These are phyloP conservation scores for Arion vulgaris DNA, from an alignment of 1,140 invertebrate species.

Conservation along the genomic window DNA sequence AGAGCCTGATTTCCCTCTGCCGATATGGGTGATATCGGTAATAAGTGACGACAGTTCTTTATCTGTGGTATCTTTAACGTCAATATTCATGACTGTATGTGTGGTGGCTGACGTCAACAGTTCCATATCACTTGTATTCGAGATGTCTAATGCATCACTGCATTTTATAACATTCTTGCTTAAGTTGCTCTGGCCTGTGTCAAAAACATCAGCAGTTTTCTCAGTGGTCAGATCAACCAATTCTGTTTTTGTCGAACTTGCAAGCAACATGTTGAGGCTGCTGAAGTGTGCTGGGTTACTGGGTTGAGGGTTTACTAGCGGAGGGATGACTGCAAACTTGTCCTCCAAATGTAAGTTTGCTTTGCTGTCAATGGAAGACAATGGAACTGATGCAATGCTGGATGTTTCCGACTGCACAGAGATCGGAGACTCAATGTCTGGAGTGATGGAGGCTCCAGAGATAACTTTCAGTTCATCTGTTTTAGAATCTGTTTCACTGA, in stretches of 20 bases:
- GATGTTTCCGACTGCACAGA: conserved; percentile 34
- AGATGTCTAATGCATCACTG: not conserved
- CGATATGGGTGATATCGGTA: not conserved
- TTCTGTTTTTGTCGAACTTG: not conserved
- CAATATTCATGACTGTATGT: conserved; percentile 16
- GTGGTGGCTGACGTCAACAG: not conserved
- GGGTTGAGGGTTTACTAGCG: not conserved
- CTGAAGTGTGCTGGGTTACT: not conserved
- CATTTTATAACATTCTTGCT: not conserved
- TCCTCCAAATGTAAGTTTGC: not conserved
- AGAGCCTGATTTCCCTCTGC: not conserved
- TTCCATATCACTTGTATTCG: not conserved
- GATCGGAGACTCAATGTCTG: conserved; percentile 36
- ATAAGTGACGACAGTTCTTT: not conserved
- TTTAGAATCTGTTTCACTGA: not conserved
- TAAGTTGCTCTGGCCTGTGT: not conserved
- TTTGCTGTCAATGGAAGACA: conserved; percentile 36
- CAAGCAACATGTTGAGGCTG: not conserved
- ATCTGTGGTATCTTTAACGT: conserved; percentile 7
- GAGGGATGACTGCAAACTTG: not conserved
- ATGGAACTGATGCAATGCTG: conserved; percentile 23
- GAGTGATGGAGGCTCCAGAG: not conserved
- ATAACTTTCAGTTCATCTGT: conserved; percentile 3
- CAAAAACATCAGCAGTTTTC: not conserved
- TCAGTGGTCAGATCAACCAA: not conserved